Evolutionary conservation across 1,140 invertebrate species (phyloP).

Genomic region (Drosophila kepulauana): DNA sequence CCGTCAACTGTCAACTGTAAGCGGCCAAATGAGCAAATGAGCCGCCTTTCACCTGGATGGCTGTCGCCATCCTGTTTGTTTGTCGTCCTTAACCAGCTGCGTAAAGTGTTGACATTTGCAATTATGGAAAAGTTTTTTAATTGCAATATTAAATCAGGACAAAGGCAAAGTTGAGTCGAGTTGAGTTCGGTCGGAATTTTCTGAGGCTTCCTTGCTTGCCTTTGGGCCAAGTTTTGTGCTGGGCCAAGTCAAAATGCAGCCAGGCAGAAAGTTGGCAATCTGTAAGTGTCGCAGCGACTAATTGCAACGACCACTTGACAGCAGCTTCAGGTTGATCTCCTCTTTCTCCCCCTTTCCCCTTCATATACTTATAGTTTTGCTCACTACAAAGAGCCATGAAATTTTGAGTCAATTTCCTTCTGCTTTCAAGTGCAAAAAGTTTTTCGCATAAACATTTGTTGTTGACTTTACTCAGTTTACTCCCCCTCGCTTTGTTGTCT

Average conservation of each 20-base stretch:
- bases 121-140: constrained; percentile 77
- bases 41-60: neutral
- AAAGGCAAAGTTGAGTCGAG: constrained; percentile 50
- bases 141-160: constrained; percentile 72
- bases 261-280: constrained; percentile 69
- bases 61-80: neutral
- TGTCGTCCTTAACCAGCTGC: neutral
- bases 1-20: constrained; percentile 19
- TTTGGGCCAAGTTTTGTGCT: constrained; percentile 10
- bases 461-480: constrained; percentile 34
- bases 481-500: constrained; percentile 36
- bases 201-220: constrained; percentile 6
- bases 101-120: constrained; percentile 56
- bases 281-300: constrained; percentile 68
- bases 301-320: constrained; percentile 54
- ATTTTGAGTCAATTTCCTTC: constrained; percentile 41
- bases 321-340: constrained; percentile 6
- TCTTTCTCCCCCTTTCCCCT: neutral
- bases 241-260: constrained; percentile 43
- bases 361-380: neutral
- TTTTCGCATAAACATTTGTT: constrained; percentile 60
- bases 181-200: neutral
- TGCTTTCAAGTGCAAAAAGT: constrained; percentile 48
- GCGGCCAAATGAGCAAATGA: neutral
- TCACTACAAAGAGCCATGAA: constrained; percentile 27